Conservation (phyloP, 2,113 vertebrate species). For the Daubentonia madagascariensis region DNA sequence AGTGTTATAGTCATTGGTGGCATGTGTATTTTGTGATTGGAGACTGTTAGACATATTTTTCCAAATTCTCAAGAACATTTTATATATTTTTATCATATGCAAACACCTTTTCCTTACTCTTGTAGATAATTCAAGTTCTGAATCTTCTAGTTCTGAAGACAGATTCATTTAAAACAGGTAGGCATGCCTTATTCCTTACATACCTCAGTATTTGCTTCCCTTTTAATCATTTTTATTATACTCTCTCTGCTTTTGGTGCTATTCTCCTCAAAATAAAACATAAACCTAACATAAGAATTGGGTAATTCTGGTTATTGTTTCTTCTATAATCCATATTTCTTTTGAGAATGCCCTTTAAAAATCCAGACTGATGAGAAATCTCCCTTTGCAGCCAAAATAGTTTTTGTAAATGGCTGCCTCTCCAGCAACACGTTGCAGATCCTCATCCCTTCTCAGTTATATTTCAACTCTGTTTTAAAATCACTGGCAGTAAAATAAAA, state of each 20-base stretch:
- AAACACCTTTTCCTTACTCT: neutral
- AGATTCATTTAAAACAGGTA: neutral
- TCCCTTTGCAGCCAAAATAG: neutral
- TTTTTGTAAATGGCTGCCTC: neutral
- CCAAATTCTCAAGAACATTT: neutral
- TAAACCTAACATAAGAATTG: neutral
- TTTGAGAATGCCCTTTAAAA: neutral
- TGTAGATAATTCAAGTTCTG: neutral
- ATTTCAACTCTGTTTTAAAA: constrained; percentile 19
- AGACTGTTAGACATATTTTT: neutral
- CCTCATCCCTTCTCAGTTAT: neutral
- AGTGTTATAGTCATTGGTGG: neutral
- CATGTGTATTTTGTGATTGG: neutral
- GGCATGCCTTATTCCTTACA: neutral
- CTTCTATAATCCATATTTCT: constrained; percentile 3
- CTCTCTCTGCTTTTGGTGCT: neutral
- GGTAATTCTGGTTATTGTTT: neutral
- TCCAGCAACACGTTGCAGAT: neutral
- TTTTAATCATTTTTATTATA: constrained; percentile 15
- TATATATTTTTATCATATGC: neutral
- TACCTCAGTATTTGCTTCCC: neutral
- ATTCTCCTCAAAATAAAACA: constrained; percentile 21
- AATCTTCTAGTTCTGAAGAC: neutral
- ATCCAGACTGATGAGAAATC: neutral
- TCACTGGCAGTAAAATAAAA: neutral